Base-by-base conservation (phyloP, 35 echinoderm and acorn worm genomes). In the Patiria miniata region DNA sequence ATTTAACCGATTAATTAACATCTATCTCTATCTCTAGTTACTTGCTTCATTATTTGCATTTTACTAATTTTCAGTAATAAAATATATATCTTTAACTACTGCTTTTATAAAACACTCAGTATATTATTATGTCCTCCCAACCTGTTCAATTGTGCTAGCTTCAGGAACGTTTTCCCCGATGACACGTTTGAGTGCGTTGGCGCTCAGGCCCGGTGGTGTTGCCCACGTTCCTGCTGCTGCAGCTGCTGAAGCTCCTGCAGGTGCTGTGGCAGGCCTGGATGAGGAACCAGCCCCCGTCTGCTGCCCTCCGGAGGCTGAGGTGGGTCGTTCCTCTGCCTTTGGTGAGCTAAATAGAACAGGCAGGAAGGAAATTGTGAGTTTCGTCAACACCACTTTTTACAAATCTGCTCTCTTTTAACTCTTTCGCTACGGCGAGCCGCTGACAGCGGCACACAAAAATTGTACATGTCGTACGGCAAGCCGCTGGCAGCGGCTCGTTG, bases 181-280 rank as follows among this genome's bases (percentile, higher is more conserved):
- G 23, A 99, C 39, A 51, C 93, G 88, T 83, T 99, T 99, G 34
- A 99, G 83, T 15, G 93, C 89, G 78, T 89, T 99, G 37, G 79
- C 59, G 39, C 92, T 95, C 53, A 99, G 83, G 2, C 96, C 93
- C 15, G 96, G 92, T 22, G 95, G 95, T 61, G 93, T 88, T 37
- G 77, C 81, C 37, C 83, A 97, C 33, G 77, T 77, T 0, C 80
- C 86, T 36, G 57, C 60, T 32, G 68, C 42, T 21, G 78, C 40
- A 7, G 60, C 37, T 37, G 37, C 42, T 37, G 32, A 9, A 61
- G 51, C 1, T 39, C 47, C 29, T 36, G 77, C 83, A 54, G 87
- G 69, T 73, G 87, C 53, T 12, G 81, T 51, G 19, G 37, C 36
- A 39, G 81, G 39, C 5, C 40, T 28, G 8, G 78, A 26, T 21